Conservation (phyloP, 2,888 invertebrate species). For the Habroteleia sp. region DNA sequence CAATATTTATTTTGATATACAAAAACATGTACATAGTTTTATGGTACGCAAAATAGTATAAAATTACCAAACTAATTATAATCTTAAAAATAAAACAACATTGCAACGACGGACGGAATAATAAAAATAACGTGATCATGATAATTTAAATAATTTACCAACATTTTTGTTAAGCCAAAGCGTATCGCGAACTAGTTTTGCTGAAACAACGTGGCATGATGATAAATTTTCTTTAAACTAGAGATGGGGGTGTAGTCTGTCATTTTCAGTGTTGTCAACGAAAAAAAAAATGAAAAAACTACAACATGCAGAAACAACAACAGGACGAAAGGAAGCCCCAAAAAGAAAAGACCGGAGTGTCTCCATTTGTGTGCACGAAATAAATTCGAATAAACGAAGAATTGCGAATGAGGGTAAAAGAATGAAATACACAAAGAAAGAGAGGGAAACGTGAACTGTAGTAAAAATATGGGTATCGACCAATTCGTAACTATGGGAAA, state of each 20-base stretch:
- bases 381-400: slow-evolving; percentile 26
- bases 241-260: slow-evolving; percentile 28
- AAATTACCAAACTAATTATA: no score
- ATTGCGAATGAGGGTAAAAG: background rate
- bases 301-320: slow-evolving; percentile 10
- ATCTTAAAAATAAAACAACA: no score
- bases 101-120: no score
- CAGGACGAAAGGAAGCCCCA: slow-evolving; percentile 2
- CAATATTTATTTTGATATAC: no score
- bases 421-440: no score
- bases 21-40: no score
- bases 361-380: slow-evolving; percentile 31
- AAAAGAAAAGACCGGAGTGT: slow-evolving; percentile 23
- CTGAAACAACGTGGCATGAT: slow-evolving; percentile 15
- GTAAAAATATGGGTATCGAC: slow-evolving; percentile 6
- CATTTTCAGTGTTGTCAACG: slow-evolving; percentile 38
- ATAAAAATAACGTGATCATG: slow-evolving; percentile 11
- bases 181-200: slow-evolving; percentile 30
- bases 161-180: slow-evolving; percentile 18
- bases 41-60: no score
- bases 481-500: background rate
- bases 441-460: background rate
- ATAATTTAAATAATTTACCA: slow-evolving; percentile 22
- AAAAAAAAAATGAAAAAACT: slow-evolving; percentile 2
- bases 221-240: slow-evolving; percentile 41